Conservation (phyloP, 2,888 invertebrate species). For the Aleiodes testaceus region DNA sequence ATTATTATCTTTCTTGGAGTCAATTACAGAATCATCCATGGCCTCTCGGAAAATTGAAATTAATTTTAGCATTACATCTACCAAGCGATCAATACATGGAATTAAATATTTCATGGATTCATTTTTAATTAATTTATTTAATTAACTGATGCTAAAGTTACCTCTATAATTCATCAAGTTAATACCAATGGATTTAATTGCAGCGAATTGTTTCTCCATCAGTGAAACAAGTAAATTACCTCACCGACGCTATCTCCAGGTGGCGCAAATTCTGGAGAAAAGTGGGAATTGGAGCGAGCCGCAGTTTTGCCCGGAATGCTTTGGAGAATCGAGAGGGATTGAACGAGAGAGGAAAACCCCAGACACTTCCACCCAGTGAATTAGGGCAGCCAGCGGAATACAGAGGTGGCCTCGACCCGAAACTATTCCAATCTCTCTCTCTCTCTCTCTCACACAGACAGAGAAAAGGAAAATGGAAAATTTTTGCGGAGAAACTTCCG, state of each 20-base stretch:
- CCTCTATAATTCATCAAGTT: no score
- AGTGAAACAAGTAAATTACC: neutral
- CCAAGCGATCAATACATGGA: no score
- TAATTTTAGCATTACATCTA: no score
- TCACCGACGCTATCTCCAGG: slow-evolving; percentile 10
- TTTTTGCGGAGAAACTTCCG: slow-evolving; percentile 1
- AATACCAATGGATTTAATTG: no score
- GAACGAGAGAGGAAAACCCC: slow-evolving; percentile 9
- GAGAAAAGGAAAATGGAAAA: neutral
- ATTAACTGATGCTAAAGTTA: no score
- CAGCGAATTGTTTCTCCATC: neutral
- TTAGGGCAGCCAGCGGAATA: slow-evolving; percentile 16
- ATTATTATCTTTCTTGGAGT: neutral
- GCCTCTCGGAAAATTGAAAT: no score
- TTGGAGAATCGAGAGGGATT: neutral
- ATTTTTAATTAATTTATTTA: no score
- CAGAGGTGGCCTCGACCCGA: slow-evolving; percentile 18
- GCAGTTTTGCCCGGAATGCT: neutral
- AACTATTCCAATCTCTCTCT: neutral
- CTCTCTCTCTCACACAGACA: neutral
- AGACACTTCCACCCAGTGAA: slow-evolving; percentile 20
- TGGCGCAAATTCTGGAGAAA: neutral
- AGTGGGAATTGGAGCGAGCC: neutral
- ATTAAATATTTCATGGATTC: no score
- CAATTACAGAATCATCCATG: no score